Percentiles rank a stretch among this genome's conserved stretches.
Evolutionary conservation across 2,888 invertebrate species (phyloP).

Genomic region (Ennomos erosarius): DNA sequence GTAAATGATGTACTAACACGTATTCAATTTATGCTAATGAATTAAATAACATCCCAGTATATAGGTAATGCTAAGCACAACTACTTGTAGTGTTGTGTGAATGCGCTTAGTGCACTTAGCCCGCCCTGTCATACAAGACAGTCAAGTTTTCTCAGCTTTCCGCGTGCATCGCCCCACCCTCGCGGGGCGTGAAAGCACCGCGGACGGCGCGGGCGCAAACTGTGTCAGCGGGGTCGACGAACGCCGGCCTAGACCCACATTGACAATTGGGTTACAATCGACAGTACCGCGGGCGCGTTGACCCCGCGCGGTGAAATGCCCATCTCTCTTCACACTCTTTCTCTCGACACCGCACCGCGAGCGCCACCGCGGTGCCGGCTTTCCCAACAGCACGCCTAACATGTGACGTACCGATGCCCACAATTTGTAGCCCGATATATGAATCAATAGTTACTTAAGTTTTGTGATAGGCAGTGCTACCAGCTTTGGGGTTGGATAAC

Average conservation of each 20-base stretch:
- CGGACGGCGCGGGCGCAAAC: constrained; percentile 77
- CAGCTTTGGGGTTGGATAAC: background rate
- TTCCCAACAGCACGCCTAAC: constrained; percentile 60
- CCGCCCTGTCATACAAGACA: constrained; percentile 32
- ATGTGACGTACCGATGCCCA: constrained; percentile 37
- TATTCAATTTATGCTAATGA: too few species aligned
- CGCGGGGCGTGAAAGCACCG: constrained; percentile 79
- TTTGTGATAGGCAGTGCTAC: constrained; percentile 16
- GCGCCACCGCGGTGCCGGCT: constrained; percentile 59
- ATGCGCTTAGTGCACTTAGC: constrained; percentile 9
- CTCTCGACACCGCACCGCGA: constrained; percentile 69
- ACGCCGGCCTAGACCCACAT: constrained; percentile 86
- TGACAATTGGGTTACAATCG: constrained; percentile 84
- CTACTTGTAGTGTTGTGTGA: background rate
- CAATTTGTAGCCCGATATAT: constrained; percentile 18
- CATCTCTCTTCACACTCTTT: constrained; percentile 84
- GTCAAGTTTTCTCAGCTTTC: constrained; percentile 74
- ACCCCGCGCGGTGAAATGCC: constrained; percentile 83
- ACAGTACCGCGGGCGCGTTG: constrained; percentile 82
- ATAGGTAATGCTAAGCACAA: too few species aligned
- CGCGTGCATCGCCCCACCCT: constrained; percentile 69
- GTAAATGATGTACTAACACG: too few species aligned
- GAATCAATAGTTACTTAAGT: background rate
- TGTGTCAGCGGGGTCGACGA: constrained; percentile 84
- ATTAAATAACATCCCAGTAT: too few species aligned